Evolutionary conservation across 2,888 invertebrate genomes (phyloP).

Genomic region (Orthosia incerta): DNA sequence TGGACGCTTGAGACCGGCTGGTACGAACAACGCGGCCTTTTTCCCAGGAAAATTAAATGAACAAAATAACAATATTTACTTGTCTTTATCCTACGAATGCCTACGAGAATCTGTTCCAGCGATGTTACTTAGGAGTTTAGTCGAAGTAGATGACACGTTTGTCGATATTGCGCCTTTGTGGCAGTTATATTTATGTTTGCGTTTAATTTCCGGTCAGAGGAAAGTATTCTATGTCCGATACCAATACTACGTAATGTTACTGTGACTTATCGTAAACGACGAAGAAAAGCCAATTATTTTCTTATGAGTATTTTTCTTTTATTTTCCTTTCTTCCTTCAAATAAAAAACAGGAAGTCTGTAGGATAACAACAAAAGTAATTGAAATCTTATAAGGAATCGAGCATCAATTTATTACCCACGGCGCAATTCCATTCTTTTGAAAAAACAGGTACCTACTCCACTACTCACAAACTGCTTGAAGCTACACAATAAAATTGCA

Average conservation of each 20-base stretch:
- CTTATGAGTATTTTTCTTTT: neutral
- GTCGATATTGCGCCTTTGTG: slow-evolving; percentile 23
- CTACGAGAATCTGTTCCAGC: neutral
- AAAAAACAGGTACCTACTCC: neutral
- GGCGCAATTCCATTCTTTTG: neutral
- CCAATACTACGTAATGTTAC: neutral
- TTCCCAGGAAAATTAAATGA: slow-evolving; percentile 26
- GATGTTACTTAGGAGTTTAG: neutral
- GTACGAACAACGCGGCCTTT: neutral
- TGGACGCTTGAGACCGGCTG: neutral
- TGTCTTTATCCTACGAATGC: neutral
- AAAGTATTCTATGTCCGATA: neutral
- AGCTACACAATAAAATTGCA: slow-evolving; percentile 14
- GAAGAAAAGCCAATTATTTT: neutral
- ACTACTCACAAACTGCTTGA: neutral
- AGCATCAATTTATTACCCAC: slow-evolving; percentile 6
- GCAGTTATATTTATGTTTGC: slow-evolving; percentile 34
- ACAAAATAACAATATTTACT: neutral
- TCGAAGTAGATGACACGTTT: slow-evolving; percentile 21
- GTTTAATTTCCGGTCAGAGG: slow-evolving; percentile 53
- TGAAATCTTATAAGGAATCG: neutral
- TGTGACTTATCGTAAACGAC: slow-evolving; percentile 7
- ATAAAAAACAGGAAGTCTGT: neutral
- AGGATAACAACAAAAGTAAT: neutral
- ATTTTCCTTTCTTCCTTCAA: neutral